Conservation (phyloP, 2,797 vertebrate species). For the Crypturellus tataupa region DNA sequence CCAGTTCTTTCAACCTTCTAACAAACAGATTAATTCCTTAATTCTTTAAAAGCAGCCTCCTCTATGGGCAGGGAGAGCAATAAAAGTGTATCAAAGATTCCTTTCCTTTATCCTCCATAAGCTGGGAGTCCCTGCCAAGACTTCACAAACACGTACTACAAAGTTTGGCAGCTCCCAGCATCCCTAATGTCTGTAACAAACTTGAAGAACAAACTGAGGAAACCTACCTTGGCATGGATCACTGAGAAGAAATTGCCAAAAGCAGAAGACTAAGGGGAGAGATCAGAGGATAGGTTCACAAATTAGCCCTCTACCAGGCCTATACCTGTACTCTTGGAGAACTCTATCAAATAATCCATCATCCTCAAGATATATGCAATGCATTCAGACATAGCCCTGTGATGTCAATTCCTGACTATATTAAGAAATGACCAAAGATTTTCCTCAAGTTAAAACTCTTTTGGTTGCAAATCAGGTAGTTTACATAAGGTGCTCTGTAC, state of each 20-base stretch:
- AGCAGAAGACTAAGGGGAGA: conserved; percentile 49
- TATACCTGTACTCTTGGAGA: conserved; percentile 20
- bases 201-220: conserved; percentile 49
- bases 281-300: conserved; percentile 58
- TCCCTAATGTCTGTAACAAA: conserved; percentile 31
- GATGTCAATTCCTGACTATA: conserved; percentile 42
- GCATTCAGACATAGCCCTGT: conserved; percentile 19
- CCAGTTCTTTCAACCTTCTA: not conserved
- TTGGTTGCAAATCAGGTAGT: conserved; percentile 3
- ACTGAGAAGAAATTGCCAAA: conserved; percentile 5
- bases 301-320: conserved; percentile 52
- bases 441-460: not conserved
- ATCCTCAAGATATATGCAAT: conserved; percentile 39
- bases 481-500: not conserved
- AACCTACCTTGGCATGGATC: conserved; percentile 54
- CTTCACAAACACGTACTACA: conserved; percentile 31
- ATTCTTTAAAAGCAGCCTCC: conserved; percentile 32
- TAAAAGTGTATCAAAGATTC: conserved; percentile 20
- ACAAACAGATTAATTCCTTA: conserved; percentile 16
- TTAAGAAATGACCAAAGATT: not conserved
- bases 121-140: conserved; percentile 46
- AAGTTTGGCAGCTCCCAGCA: conserved; percentile 48
- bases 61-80: not conserved
- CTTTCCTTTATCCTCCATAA: conserved; percentile 40
- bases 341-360: not conserved